Base-by-base conservation (phyloP, 2,888 invertebrate species). In the Sisyra nigra region DNA sequence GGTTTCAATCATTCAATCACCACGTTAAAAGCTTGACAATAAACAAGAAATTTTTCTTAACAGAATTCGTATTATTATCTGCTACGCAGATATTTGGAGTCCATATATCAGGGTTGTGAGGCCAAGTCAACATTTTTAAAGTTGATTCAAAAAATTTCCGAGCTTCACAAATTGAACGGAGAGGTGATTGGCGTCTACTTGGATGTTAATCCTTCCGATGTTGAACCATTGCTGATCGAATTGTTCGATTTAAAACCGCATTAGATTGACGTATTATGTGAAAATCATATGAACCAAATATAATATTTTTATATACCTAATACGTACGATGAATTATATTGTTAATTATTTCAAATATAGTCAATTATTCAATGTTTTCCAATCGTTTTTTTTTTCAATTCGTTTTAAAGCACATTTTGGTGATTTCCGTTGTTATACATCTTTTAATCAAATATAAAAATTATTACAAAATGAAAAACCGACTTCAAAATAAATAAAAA, bases 221-320 rank as follows among this genome's bases (percentile, higher is more conserved):
- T 96, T 36, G 93, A 93, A 55, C 96, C 94, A 0, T 67, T 96
- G 31, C 69, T 96, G 37, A 82, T 93, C 59, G 94, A 96, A 71
- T 91, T 96, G 57, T 91, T 96, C 55, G 93, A 94, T 67, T 69
- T 94, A 47, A 91, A 91, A 57, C 78, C 66, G 56, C 63, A 63
- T 48, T 64, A 24, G 24, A n/a, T 24, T 24, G 24, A 24, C 3
- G 7, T 24, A 7, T 24, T 24, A 24, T 24, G n/a, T n/a, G n/a
- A n/a, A n/a, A n/a, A n/a, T n/a, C n/a, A n/a, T n/a, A n/a, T 24
- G 3, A 24, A 24, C 7, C 3, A 24, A 24, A 7, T 24, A 7
- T 24, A 5, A 24, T 24, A 24, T 24, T 24, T 24, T 24, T 24
- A 24, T 24, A 24, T 7, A 7, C 7, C 5, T 24, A 7, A 24